Evolutionary conservation across 2,113 vertebrate species (phyloP).

Genomic region (Pangasianodon gigas): DNA sequence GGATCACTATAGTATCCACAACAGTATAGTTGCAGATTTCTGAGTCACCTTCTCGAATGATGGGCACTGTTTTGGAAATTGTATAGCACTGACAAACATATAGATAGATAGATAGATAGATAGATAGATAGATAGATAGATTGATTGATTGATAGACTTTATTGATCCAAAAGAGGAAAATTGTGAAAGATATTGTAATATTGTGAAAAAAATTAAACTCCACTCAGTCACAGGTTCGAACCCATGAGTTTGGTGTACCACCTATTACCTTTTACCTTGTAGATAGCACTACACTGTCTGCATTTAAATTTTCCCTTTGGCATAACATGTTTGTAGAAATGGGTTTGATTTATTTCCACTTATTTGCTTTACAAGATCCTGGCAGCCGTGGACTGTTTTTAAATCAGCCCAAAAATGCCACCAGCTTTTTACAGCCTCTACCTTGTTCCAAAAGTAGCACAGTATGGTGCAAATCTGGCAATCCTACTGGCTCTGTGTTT

Average conservation of each 20-base stretch:
- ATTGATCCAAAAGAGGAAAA: too few species aligned
- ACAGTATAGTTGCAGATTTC: too few species aligned
- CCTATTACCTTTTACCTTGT: not conserved
- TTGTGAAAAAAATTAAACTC: not conserved
- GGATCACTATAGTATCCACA: too few species aligned
- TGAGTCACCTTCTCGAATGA: too few species aligned
- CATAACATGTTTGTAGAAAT: not conserved
- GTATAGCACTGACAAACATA: too few species aligned
- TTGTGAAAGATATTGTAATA: not conserved
- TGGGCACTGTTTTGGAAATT: too few species aligned
- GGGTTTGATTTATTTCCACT: not conserved
- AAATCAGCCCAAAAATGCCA: not conserved
- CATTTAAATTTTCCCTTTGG: not conserved
- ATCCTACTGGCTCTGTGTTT: too few species aligned
- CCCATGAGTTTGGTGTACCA: not conserved
- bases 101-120: too few species aligned
- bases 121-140: too few species aligned
- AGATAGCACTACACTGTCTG: too few species aligned
- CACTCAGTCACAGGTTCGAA: not conserved
- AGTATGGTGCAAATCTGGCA: not conserved
- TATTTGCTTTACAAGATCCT: not conserved
- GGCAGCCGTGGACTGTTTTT: not conserved
- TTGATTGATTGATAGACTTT: too few species aligned
- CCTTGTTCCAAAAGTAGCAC: not conserved
- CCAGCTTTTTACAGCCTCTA: not conserved